Conservation (phyloP, 2,888 invertebrate species). For the Nomada goodeniana region DNA sequence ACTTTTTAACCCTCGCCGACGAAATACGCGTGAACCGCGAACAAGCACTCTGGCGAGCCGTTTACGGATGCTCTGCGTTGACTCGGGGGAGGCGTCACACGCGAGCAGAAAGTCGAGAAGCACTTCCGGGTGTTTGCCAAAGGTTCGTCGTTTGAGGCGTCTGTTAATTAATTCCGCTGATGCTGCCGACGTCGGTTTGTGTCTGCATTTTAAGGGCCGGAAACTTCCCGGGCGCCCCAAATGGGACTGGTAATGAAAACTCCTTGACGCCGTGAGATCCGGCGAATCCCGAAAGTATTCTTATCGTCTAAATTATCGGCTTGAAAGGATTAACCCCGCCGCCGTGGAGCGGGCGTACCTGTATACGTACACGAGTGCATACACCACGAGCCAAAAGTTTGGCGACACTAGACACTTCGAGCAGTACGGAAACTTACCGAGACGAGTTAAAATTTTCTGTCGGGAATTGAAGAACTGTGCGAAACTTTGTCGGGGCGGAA, state of each 20-base stretch:
- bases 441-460: no score
- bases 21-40: neutral
- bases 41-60: neutral
- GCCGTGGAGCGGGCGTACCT: no score
- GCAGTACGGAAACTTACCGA: no score
- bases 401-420: no score
- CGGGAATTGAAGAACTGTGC: no score
- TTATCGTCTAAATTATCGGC: neutral
- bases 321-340: no score
- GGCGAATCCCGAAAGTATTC: neutral
- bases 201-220: constrained; percentile 19
- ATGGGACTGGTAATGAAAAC: constrained; percentile 1
- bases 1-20: constrained; percentile 73
- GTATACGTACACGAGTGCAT: no score
- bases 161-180: constrained; percentile 70
- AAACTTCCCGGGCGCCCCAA: neutral
- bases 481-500: no score
- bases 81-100: constrained; percentile 26
- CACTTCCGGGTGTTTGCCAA: constrained; percentile 66
- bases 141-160: constrained; percentile 66
- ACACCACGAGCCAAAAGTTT: no score
- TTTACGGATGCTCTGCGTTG: constrained; percentile 21
- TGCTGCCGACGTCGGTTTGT: constrained; percentile 40
- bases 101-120: constrained; percentile 46
- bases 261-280: neutral